Percentiles rank a stretch among this genome's conserved stretches.
phyloP scores from a whole-genome alignment of 2,888 invertebrate genomes.

The Pollenia amentaria region DNA sequence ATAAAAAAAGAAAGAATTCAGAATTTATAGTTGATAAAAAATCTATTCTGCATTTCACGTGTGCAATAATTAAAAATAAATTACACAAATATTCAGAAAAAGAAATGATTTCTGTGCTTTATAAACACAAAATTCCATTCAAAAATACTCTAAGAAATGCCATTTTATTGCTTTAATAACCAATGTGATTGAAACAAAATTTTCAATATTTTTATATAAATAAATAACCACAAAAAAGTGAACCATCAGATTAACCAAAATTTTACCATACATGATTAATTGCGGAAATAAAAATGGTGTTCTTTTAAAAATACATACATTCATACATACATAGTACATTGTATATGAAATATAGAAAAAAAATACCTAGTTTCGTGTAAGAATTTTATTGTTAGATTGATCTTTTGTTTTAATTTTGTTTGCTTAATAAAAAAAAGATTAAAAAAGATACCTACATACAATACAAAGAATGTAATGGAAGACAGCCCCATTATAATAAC shows the following conservation, averaged over 20 bases:
- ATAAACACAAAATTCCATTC: constrained; percentile 11
- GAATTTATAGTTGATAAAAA: constrained; percentile 11
- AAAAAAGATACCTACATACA: background rate
- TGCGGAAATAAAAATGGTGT: constrained; percentile 12
- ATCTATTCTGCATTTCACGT: background rate
- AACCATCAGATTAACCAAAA: background rate
- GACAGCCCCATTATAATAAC: too few species aligned
- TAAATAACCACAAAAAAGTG: constrained; percentile 7
- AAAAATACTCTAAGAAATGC: background rate
- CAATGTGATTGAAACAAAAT: constrained; percentile 9
- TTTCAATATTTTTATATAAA: constrained; percentile 13
- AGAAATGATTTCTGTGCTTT: background rate
- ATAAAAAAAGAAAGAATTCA: background rate
- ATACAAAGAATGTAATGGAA: background rate
- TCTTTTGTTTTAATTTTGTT: background rate
- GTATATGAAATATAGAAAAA: constrained; percentile 32
- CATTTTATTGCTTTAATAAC: constrained; percentile 17
- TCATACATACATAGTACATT: background rate
- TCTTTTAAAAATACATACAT: too few species aligned
- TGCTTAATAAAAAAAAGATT: background rate
- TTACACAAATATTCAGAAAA: background rate
- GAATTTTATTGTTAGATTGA: constrained; percentile 31
- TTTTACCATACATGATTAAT: constrained; percentile 51
- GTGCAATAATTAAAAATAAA: constrained; percentile 5
- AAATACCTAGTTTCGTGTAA: background rate